Evolutionary conservation across 2,113 vertebrate genomes (phyloP), one percentile per base, ranked within the genome.

Genomic region (Nibea albiflora): DNA sequence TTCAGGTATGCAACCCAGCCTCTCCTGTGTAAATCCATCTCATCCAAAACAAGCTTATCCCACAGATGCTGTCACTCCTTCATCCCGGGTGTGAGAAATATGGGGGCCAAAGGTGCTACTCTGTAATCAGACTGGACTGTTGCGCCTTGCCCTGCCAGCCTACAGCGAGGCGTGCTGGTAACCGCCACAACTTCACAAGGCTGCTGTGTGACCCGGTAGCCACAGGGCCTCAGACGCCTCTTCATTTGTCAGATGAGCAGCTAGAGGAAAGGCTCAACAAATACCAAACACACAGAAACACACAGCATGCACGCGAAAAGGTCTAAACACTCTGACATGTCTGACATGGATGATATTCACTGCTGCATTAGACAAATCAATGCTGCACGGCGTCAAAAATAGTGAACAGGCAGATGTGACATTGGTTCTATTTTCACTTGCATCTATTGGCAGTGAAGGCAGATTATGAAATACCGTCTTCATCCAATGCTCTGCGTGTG

Each of bases 1-100:
- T 26, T 90, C 67, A 88, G 72, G 71, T 84, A 83, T 88, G 73
- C 76, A 72, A 26, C 53, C 64, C 52, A 42, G 63, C 79, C 42
- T 54, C 62, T 58, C 73, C 53, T 50, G 79, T 74, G 65, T 71
- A 77, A 80, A 90, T 88, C 72, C 61, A 66, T 84, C 73, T 81
- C 77, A 73, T 81, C 83, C 74, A 62, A 69, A 78, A 57, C 57
- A 80, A 69, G 78, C 61, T 85, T 66, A 90, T 84, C 81, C 85
- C 79, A 78, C 83, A 83, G 85, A 80, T 82, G 80, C 81, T 88
- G 85, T 87, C 84, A 85, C 83, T 81, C 67, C 70, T 79, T 84
- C 81, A 83, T 80, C 82, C 73, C 5, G 75, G 80, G 88, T 88
- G 91, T 91, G 89, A 90, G 89, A 89, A 88, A 87, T 80, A 77